Base-by-base conservation (phyloP, 1,140 invertebrate species). In the Adelges cooleyi region DNA sequence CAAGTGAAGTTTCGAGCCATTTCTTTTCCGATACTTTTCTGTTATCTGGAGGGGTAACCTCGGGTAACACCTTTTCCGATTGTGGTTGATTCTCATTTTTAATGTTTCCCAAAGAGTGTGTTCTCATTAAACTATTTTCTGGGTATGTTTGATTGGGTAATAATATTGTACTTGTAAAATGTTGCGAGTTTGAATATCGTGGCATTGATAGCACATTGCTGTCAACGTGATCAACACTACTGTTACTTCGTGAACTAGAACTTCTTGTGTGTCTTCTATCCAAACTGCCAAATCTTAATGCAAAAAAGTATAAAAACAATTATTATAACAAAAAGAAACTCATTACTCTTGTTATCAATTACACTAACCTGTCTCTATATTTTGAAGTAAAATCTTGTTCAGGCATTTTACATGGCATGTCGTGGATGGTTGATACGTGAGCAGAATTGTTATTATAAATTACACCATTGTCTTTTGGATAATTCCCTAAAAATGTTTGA, bases 1-100 rank as follows among this genome's bases (percentile, higher is more conserved):
- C 85, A 46, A 86, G 71, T 8, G 83, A 84, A 1, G 84, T 86
- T 73, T 87, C 86, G 71, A 84, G 84, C 85, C 85, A 87, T 54
- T 85, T 83, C 70, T 86, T 86, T 69, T 85, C 82, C 69, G 33
- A 33, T 17, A 38, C 22, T 67, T 67, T 68, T 22, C 51, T 56
- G 75, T 71, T 62, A 4, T 62, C 42, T 27, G 56, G 27, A 6
- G 25, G 42, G 11, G 23, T 17, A 15, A 33, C 15, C n/a, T 62
- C 42, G 13, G 38, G 23, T 17, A 23, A 25, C 17, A 2, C 23
- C 44, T 44, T 56, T 44, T 56, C 22, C 27, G 40, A 6, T 46
- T 46, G 40, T 18, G 8, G 23, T 1, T 59, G 54, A 59, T 44
- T 59, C 46, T 59, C 54, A 15, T 72, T 75, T 65, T 81, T 81